phyloP scores from a whole-genome alignment of 1,140 invertebrate genomes.

The Arctopsyche grandis region DNA sequence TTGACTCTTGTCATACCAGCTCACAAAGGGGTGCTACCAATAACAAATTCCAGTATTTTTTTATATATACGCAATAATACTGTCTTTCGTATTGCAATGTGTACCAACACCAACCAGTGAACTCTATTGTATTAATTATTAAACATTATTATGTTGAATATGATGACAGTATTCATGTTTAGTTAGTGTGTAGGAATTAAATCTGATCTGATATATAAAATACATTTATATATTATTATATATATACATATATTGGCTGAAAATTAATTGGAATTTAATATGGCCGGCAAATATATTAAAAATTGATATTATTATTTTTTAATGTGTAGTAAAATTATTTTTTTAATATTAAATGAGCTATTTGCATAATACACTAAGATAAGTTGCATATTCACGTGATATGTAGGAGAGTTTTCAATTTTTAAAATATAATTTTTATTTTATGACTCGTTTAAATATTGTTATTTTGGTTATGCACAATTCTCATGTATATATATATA shows the following conservation, averaged over 20 bases:
- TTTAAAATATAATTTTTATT: conserved; percentile 46
- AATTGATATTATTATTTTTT: conserved; percentile 55
- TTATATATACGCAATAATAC: conserved; percentile 56
- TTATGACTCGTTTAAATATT: conserved; percentile 56
- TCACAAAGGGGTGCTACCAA: conserved; percentile 69
- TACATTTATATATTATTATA: conserved; percentile 6
- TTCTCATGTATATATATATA: conserved; percentile 67
- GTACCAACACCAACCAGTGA: conserved; percentile 63
- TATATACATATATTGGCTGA: conserved; percentile 17
- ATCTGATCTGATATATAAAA: conserved; percentile 29
- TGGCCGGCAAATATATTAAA: conserved; percentile 20
- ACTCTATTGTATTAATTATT: conserved; percentile 60
- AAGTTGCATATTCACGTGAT: conserved; percentile 51
- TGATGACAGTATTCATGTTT: conserved; percentile 62
- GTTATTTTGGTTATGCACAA: conserved; percentile 69
- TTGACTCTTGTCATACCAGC: conserved; percentile 69
- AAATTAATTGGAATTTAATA: conserved; percentile 14
- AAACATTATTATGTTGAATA: conserved; percentile 64
- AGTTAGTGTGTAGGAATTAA: conserved; percentile 52
- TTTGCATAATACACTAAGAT: conserved; percentile 50
- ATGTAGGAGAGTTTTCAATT: conserved; percentile 49
- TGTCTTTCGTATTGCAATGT: conserved; percentile 66
- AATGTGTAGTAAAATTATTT: conserved; percentile 51
- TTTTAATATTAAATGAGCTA: conserved; percentile 50
- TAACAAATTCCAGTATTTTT: conserved; percentile 67